Evolutionary conservation across 2,888 invertebrate genomes (phyloP).

Genomic region (Lithophane semibrunnea): DNA sequence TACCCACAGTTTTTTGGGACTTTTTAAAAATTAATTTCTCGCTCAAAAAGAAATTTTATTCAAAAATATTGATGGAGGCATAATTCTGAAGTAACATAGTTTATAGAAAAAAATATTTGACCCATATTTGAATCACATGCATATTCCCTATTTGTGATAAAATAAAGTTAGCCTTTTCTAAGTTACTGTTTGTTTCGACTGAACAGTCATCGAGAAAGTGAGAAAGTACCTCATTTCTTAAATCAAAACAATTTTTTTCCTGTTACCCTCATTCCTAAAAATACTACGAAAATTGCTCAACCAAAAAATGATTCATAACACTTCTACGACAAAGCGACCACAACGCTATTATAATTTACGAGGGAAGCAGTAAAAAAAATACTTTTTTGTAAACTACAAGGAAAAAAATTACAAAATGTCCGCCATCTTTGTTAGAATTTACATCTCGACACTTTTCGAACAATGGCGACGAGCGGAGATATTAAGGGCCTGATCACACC

Average conservation of each 20-base stretch:
- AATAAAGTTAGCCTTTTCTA: neutral
- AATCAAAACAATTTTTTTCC: slow-evolving; percentile 18
- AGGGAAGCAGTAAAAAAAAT: slow-evolving; percentile 32
- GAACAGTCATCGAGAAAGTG: neutral
- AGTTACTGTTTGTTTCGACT: neutral
- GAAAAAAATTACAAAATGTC: slow-evolving; percentile 46
- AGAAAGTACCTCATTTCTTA: slow-evolving; percentile 16
- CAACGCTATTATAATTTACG: slow-evolving; percentile 60
- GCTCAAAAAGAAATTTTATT: no score
- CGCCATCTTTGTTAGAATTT: slow-evolving; percentile 42
- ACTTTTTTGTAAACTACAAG: slow-evolving; percentile 53
- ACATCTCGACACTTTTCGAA: slow-evolving; percentile 44
- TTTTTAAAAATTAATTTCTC: no score
- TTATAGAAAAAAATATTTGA: no score
- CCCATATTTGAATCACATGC: no score
- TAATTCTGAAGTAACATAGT: no score
- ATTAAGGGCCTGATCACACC: slow-evolving; percentile 23
- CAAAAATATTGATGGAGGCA: no score
- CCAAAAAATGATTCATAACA: slow-evolving; percentile 42
- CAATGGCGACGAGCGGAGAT: slow-evolving; percentile 27
- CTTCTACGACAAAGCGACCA: slow-evolving; percentile 32
- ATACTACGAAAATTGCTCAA: slow-evolving; percentile 42
- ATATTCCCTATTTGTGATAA: no score
- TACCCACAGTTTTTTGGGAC: no score
- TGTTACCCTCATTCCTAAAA: slow-evolving; percentile 20